Evolutionary conservation across 2,797 vertebrate genomes (phyloP).

Genomic region (Sebastes hubbsi): DNA sequence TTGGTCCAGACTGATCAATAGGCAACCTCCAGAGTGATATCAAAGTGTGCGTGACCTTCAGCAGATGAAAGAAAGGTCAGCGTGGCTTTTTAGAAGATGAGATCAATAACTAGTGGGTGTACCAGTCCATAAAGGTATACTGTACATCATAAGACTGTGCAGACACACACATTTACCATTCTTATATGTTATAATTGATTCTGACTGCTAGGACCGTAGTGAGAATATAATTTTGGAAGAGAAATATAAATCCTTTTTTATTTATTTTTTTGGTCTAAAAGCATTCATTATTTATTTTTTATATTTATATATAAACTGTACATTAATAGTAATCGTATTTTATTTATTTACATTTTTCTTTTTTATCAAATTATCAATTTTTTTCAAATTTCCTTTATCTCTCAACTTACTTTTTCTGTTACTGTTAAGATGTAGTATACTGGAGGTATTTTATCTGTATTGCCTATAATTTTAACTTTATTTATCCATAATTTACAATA

Average conservation of each 20-base stretch:
- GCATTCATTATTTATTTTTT: no score
- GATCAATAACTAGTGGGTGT: slow-evolving; percentile 34
- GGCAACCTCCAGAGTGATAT: neutral
- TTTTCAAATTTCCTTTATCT: no score
- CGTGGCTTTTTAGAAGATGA: slow-evolving; percentile 7
- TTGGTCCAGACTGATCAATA: neutral
- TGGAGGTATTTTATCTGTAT: no score
- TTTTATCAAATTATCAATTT: no score
- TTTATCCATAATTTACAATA: no score
- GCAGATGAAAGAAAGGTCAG: slow-evolving; percentile 61
- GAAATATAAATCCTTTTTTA: neutral
- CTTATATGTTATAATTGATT: neutral
- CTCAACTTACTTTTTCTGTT: no score
- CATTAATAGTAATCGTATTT: no score
- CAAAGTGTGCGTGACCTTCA: slow-evolving; percentile 51
- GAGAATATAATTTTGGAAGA: neutral
- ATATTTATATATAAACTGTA: no score
- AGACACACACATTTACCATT: neutral
- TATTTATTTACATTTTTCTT: no score
- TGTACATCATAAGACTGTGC: neutral
- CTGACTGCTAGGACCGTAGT: neutral
- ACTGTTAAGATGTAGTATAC: no score
- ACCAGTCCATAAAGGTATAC: neutral
- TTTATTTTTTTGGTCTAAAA: neutral
- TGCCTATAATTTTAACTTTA: no score